These are phyloP conservation scores for Panagrolaimus sp. DNA, from an alignment of 1,140 invertebrate species.

Conservation along the genomic window DNA sequence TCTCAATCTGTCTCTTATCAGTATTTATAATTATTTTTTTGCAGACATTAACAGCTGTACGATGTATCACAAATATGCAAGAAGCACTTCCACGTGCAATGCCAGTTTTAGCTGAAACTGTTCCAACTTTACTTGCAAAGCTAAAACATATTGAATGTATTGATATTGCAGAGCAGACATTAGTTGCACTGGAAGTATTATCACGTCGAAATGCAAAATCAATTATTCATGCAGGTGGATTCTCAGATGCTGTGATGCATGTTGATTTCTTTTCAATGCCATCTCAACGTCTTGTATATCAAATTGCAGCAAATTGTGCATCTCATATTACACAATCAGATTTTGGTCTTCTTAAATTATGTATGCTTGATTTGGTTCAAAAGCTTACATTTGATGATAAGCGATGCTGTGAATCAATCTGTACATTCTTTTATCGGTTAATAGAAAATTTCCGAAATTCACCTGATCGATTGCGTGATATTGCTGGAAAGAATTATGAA, in stretches of 20 bases:
- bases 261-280: conserved; percentile 56
- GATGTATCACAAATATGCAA: conserved; percentile 97
- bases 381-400: conserved; percentile 68
- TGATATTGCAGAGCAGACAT: conserved; percentile 50
- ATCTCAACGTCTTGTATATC: conserved; percentile 51
- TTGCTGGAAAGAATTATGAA: conserved; percentile 78
- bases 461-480: conserved; percentile 80
- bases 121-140: conserved; percentile 70
- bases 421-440: conserved; percentile 83
- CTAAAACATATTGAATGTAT: conserved; percentile 56
- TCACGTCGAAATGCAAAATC: conserved; percentile 54
- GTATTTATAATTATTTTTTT: conserved; percentile 37
- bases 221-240: conserved; percentile 31
- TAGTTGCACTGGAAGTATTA: conserved; percentile 53
- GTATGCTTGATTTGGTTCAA: conserved; percentile 49
- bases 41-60: conserved; percentile 94
- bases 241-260: conserved; percentile 50
- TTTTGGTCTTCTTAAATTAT: conserved; percentile 45
- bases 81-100: conserved; percentile 92
- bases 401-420: conserved; percentile 93
- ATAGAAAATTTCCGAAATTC: conserved; percentile 94
- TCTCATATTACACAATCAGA: conserved; percentile 34
- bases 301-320: conserved; percentile 55
- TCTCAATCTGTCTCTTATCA: neutral
- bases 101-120: conserved; percentile 87